phyloP scores from a whole-genome alignment of 64 coral and sea anemone genomes.

The Acropora tenuis region DNA sequence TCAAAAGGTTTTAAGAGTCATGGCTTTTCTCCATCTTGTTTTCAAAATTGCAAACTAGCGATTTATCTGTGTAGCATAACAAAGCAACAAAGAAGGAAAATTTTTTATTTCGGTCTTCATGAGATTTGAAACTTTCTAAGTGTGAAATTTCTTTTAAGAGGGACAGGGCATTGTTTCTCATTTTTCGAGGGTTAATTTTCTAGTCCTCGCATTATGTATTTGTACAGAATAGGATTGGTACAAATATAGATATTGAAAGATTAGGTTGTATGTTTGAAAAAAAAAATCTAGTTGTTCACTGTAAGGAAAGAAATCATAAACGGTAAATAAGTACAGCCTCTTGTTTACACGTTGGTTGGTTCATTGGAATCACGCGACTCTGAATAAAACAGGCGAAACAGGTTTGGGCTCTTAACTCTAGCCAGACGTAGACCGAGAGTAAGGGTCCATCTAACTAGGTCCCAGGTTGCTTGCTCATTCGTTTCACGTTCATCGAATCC shows the following conservation, averaged over 20 bases:
- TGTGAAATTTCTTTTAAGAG: neutral
- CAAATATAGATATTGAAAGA: neutral
- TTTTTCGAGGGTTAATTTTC: neutral
- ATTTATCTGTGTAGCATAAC: too few species aligned
- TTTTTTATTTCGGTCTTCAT: too few species aligned
- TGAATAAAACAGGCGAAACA: constrained; percentile 48
- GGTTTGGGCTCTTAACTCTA: constrained; percentile 27
- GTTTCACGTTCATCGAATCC: constrained; percentile 7
- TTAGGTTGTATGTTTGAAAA: too few species aligned
- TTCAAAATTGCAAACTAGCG: neutral
- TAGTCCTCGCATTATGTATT: neutral
- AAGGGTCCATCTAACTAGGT: constrained; percentile 26
- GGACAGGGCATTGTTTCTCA: neutral
- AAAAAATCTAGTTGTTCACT: too few species aligned
- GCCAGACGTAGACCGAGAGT: constrained; percentile 23
- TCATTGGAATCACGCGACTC: neutral
- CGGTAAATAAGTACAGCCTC: too few species aligned
- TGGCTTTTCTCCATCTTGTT: neutral
- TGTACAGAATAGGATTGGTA: neutral
- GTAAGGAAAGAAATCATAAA: too few species aligned
- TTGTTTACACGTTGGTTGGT: neutral
- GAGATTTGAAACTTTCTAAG: neutral
- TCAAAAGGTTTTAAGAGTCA: too few species aligned
- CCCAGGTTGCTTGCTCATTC: constrained; percentile 40
- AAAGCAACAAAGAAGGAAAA: too few species aligned